These are phyloP conservation scores for Saturnia pavonia DNA, from an alignment of 2,888 invertebrate genomes.

Conservation along the genomic window DNA sequence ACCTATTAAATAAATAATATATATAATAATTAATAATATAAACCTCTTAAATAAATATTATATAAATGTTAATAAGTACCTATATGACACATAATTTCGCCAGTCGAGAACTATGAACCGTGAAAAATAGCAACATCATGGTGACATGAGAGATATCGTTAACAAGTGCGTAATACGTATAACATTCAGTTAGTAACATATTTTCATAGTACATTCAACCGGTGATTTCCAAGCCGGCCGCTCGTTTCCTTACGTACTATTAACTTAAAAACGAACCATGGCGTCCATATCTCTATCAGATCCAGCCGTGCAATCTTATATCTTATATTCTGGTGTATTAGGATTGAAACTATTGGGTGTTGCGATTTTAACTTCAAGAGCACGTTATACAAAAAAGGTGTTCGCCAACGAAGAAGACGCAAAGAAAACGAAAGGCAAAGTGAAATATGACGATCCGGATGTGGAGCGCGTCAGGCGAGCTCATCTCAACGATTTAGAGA, in stretches of 20 bases:
- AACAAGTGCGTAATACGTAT: neutral
- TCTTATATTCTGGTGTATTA: constrained; percentile 54
- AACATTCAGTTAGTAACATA: neutral
- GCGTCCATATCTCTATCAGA: constrained; percentile 42
- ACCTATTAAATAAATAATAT: too few species aligned
- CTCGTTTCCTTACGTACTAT: constrained; percentile 21
- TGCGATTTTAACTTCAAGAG: constrained; percentile 44
- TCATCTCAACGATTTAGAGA: constrained; percentile 87
- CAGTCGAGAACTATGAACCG: neutral
- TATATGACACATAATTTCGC: neutral
- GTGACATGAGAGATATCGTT: neutral
- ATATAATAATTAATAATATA: too few species aligned
- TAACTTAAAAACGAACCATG: constrained; percentile 28
- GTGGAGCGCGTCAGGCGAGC: constrained; percentile 77
- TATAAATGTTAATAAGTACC: neutral
- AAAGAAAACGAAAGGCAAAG: constrained; percentile 40
- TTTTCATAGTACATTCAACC: constrained; percentile 26
- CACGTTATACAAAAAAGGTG: constrained; percentile 50
- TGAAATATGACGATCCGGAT: constrained; percentile 61
- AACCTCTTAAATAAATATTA: neutral
- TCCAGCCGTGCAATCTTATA: constrained; percentile 52
- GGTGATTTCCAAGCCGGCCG: constrained; percentile 21
- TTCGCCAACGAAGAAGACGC: constrained; percentile 65
- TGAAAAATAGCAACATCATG: constrained; percentile 4
- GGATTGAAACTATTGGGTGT: constrained; percentile 54